These are phyloP conservation scores for Petaurus breviceps DNA, from an alignment of 2,113 vertebrate genomes.

Conservation along the genomic window DNA sequence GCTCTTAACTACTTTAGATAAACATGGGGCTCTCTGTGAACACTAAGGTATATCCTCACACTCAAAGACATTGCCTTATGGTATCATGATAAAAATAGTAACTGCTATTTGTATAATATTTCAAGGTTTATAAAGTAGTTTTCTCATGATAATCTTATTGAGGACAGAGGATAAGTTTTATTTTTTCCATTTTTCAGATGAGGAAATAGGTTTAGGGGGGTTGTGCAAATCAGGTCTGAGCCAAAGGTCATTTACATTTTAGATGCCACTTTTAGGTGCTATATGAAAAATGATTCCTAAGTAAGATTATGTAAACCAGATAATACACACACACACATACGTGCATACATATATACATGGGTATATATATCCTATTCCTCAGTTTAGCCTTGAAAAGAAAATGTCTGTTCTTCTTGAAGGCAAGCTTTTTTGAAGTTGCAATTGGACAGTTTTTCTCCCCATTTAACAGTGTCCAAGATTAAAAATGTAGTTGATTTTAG, in stretches of 20 bases:
- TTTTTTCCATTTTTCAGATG: constrained; percentile 4
- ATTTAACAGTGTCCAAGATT: background rate
- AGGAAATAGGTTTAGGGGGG: background rate
- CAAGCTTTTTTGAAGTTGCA: background rate
- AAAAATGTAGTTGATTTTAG: constrained; percentile 1
- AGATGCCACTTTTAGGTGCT: background rate
- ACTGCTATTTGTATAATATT: background rate
- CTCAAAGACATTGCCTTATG: constrained; percentile 20
- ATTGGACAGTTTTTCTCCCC: background rate
- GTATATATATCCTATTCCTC: background rate
- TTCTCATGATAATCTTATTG: background rate
- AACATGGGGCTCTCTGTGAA: background rate
- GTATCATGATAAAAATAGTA: constrained; percentile 8
- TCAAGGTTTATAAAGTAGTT: background rate
- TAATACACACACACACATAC: background rate
- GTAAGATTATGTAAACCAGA: background rate
- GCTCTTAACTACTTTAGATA: background rate
- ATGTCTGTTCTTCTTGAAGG: background rate
- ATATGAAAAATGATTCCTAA: background rate
- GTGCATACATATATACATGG: no score
- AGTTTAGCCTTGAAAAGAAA: background rate
- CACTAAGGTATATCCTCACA: background rate
- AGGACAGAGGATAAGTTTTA: background rate
- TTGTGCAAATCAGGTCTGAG: background rate
- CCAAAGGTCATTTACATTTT: background rate